Conservation (phyloP, 1,140 invertebrate species). For the Dermatophagoides farinae region DNA sequence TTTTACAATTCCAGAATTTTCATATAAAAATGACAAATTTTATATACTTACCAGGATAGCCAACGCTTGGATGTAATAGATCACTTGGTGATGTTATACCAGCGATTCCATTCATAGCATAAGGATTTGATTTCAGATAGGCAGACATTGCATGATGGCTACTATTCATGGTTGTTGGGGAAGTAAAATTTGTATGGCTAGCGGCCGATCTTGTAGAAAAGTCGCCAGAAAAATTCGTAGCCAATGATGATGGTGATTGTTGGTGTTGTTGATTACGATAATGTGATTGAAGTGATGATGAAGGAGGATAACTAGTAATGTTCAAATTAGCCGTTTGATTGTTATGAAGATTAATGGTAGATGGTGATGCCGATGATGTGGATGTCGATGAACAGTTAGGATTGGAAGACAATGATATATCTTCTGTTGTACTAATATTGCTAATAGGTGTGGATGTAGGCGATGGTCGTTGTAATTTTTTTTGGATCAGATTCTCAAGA, state of each 20-base stretch:
- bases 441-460: background rate
- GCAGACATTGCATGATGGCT: conserved; percentile 23
- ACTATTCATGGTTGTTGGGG: background rate
- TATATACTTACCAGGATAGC: conserved; percentile 26
- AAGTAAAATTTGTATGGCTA: background rate
- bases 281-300: background rate
- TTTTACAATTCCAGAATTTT: no score
- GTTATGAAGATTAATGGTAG: background rate
- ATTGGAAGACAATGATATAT: background rate
- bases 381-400: background rate
- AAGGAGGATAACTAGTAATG: background rate
- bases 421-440: conserved; percentile 5
- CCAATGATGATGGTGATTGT: background rate
- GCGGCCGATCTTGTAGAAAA: background rate
- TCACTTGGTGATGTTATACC: conserved; percentile 26
- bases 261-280: background rate
- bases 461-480: background rate
- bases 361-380: background rate
- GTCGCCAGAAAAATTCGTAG: conserved; percentile 3
- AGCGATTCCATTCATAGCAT: conserved; percentile 27
- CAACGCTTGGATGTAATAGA: conserved; percentile 28
- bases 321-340: background rate
- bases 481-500: background rate
- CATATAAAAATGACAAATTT: no score
- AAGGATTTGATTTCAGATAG: conserved; percentile 25